phyloP scores from a whole-genome alignment of 2,797 vertebrate species.

The Podarcis lilfordi region DNA sequence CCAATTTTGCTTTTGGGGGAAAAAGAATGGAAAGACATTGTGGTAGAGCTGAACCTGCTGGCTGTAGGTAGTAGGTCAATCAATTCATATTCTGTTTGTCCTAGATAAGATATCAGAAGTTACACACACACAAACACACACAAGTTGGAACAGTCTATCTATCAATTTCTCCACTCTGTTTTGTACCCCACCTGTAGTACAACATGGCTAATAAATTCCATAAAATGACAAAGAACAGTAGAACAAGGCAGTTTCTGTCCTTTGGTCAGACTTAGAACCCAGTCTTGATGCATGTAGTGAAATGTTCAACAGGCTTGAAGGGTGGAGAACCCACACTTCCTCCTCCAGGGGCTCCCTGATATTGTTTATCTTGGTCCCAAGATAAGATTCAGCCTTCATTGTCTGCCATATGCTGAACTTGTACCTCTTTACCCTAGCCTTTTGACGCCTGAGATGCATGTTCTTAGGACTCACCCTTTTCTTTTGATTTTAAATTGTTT shows the following conservation, averaged over 20 bases:
- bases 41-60: background rate
- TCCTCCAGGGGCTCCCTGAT: background rate
- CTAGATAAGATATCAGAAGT: slow-evolving; percentile 1
- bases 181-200: background rate
- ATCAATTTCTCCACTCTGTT: background rate
- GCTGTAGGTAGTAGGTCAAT: background rate
- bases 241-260: background rate
- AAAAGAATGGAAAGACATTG: background rate
- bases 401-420: too few relatives aligned
- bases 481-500: too few relatives aligned
- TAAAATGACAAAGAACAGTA: background rate
- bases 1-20: background rate
- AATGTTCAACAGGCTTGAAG: background rate
- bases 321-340: background rate
- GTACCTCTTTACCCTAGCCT: too few relatives aligned
- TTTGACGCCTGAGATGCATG: too few relatives aligned
- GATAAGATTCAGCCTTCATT: too few relatives aligned
- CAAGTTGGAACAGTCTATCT: background rate
- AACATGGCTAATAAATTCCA: background rate
- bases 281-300: background rate
- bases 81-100: background rate
- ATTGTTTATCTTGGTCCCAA: background rate
- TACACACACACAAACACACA: slow-evolving; percentile 12
- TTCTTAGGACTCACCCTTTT: too few relatives aligned
- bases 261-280: background rate